phyloP scores from a whole-genome alignment of 2,888 invertebrate genomes.

The Rhagium mordax region DNA sequence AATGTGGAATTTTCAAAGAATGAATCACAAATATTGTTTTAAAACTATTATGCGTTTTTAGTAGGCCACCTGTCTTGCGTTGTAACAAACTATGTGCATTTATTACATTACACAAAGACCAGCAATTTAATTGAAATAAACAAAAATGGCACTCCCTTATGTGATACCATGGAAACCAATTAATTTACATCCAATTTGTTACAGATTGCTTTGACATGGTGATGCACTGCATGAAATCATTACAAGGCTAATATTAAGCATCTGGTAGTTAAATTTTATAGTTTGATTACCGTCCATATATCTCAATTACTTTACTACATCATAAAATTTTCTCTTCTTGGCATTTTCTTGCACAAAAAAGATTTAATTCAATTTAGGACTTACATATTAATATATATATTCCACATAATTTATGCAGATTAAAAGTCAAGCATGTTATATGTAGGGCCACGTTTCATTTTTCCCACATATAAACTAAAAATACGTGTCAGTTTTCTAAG shows the following conservation, averaged over 20 bases:
- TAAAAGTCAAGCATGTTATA: no score
- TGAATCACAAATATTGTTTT: conserved; percentile 11
- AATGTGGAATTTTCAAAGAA: conserved; percentile 11
- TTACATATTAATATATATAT: no score
- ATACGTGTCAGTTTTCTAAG: no score
- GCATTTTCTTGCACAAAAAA: conserved; percentile 10
- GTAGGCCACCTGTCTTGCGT: not conserved
- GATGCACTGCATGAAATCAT: conserved; percentile 18
- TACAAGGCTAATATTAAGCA: conserved; percentile 24
- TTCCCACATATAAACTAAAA: conserved; percentile 1
- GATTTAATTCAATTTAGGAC: no score
- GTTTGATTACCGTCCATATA: conserved; percentile 28
- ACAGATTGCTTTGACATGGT: conserved; percentile 7
- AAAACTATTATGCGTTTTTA: not conserved
- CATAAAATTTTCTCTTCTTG: not conserved
- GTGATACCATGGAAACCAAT: conserved; percentile 22
- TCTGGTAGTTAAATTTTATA: conserved; percentile 27
- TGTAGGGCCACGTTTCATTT: not conserved
- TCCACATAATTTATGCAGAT: no score
- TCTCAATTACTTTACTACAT: conserved; percentile 4
- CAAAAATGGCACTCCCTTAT: conserved; percentile 27
- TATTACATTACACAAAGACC: not conserved
- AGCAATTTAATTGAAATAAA: conserved; percentile 26
- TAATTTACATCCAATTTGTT: conserved; percentile 32
- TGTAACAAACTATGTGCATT: not conserved